phyloP scores from a whole-genome alignment of 2,113 vertebrate species.

The Xenopus tropicalis region DNA sequence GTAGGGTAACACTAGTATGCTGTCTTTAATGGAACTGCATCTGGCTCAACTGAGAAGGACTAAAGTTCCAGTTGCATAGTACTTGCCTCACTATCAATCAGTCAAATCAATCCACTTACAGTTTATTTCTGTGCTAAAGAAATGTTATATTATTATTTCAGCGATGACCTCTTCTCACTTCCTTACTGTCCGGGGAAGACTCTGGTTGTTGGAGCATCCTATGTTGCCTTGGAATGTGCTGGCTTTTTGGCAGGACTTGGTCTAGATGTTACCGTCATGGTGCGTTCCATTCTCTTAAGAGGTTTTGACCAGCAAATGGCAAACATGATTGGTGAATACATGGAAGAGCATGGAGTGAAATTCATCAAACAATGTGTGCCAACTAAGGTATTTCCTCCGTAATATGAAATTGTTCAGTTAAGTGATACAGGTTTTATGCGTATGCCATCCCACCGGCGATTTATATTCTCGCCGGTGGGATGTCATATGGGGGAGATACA shows the following conservation, averaged over 20 bases:
- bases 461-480: too few relatives aligned
- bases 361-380: slow-evolving; percentile 70
- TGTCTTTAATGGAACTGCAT: too few relatives aligned
- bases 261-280: slow-evolving; percentile 75
- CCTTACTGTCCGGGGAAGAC: slow-evolving; percentile 73
- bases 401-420: background rate
- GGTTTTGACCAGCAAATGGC: slow-evolving; percentile 79
- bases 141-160: slow-evolving; percentile 41
- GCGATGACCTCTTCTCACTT: slow-evolving; percentile 79
- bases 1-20: too few relatives aligned
- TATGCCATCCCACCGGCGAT: too few relatives aligned
- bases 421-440: too few relatives aligned
- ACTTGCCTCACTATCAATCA: too few relatives aligned
- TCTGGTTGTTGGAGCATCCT: slow-evolving; percentile 77
- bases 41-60: too few relatives aligned
- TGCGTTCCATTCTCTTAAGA: slow-evolving; percentile 71
- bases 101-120: too few relatives aligned
- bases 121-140: too few relatives aligned
- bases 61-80: too few relatives aligned
- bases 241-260: slow-evolving; percentile 76
- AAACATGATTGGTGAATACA: slow-evolving; percentile 71
- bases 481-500: too few relatives aligned
- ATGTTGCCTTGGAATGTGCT: slow-evolving; percentile 76
- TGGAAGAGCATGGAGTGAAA: slow-evolving; percentile 71
- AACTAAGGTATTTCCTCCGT: slow-evolving; percentile 62